These are phyloP conservation scores for Ivindomyrus marchei DNA, from an alignment of 2,113 vertebrate species.

Conservation along the genomic window DNA sequence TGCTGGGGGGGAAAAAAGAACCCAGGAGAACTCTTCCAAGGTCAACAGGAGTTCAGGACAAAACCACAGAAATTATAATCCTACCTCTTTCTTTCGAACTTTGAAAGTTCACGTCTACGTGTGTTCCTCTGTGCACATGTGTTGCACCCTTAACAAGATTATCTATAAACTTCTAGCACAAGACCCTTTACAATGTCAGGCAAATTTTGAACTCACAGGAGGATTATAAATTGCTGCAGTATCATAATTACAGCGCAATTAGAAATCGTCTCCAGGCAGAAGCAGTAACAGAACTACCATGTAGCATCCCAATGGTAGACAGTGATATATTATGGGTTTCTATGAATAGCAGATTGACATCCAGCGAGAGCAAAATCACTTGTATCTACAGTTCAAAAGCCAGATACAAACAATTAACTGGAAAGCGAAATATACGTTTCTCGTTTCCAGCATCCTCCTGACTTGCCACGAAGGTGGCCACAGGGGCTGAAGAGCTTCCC, in stretches of 20 bases:
- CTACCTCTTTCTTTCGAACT: slow-evolving; percentile 19
- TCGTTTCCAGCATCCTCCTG: slow-evolving; percentile 20
- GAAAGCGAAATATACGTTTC: slow-evolving; percentile 32
- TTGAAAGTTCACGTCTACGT: neutral
- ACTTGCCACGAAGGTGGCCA: neutral
- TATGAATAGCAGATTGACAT: slow-evolving; percentile 55
- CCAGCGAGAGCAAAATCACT: slow-evolving; percentile 52
- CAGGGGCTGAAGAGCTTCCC: neutral
- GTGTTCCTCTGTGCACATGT: neutral
- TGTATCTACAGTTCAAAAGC: slow-evolving; percentile 33
- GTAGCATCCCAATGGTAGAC: neutral
- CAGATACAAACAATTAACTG: slow-evolving; percentile 32
- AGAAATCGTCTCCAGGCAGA: slow-evolving; percentile 21
- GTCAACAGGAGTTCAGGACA: slow-evolving; percentile 28
- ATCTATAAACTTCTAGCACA: neutral
- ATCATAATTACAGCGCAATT: slow-evolving; percentile 29
- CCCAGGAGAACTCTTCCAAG: slow-evolving; percentile 20
- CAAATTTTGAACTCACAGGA: slow-evolving; percentile 24
- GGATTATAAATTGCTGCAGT: slow-evolving; percentile 18
- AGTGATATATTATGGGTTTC: slow-evolving; percentile 57
- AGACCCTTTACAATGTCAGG: slow-evolving; percentile 5
- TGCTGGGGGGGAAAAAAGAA: slow-evolving; percentile 1
- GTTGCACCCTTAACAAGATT: neutral
- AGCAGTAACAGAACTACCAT: slow-evolving; percentile 1
- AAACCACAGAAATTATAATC: slow-evolving; percentile 21